phyloP scores from a whole-genome alignment of 2,888 invertebrate genomes.

The Polymixis lichenea region DNA sequence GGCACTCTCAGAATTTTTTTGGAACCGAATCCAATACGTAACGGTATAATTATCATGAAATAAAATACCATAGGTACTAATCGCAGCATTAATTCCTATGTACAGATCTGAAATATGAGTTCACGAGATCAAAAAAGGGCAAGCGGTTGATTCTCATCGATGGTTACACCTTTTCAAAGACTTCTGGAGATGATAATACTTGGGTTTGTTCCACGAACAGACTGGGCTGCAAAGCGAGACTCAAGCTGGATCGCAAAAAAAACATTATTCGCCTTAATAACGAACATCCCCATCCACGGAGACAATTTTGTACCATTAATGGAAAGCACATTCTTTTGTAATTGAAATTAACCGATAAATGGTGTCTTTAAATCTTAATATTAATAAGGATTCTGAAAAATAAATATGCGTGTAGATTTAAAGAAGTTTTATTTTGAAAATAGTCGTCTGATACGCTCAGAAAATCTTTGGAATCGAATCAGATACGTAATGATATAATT shows the following conservation, averaged over 20 bases:
- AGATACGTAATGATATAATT: background rate
- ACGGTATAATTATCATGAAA: background rate
- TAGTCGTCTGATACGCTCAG: background rate
- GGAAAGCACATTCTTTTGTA: conserved; percentile 12
- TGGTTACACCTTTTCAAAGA: conserved; percentile 69
- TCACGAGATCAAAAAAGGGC: conserved; percentile 53
- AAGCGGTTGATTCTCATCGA: conserved; percentile 67
- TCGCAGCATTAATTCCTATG: background rate
- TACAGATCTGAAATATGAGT: conserved; percentile 37
- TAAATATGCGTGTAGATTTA: background rate
- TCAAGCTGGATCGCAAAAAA: background rate
- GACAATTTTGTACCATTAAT: conserved; percentile 3
- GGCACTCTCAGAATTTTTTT: too few relatives aligned
- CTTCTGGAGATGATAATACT: background rate
- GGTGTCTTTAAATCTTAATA: background rate
- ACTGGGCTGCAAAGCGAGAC: conserved; percentile 45
- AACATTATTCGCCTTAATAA: conserved; percentile 36
- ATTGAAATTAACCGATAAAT: background rate
- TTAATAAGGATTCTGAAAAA: background rate
- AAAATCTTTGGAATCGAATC: background rate
- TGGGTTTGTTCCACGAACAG: conserved; percentile 67
- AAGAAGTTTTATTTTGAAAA: background rate
- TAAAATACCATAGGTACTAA: background rate
- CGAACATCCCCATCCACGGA: conserved; percentile 52
- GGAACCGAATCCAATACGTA: background rate